phyloP scores from a whole-genome alignment of 2,113 vertebrate species.

The Mesitornis unicolor region DNA sequence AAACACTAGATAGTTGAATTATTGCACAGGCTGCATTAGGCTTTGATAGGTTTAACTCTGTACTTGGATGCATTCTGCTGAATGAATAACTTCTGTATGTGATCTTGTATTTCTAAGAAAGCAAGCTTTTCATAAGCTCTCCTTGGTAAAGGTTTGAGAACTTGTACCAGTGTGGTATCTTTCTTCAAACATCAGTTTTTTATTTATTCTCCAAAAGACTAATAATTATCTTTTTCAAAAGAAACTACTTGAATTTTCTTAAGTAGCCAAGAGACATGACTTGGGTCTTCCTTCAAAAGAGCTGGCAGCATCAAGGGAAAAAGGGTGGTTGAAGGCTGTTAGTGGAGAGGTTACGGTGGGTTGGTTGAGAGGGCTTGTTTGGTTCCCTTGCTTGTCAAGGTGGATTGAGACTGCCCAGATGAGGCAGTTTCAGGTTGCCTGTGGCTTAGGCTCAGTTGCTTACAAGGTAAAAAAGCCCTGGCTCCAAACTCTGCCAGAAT shows the following conservation, averaged over 20 bases:
- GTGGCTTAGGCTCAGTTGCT: neutral
- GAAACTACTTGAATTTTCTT: neutral
- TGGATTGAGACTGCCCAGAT: neutral
- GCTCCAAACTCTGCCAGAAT: neutral
- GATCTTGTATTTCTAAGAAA: neutral
- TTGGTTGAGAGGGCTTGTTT: neutral
- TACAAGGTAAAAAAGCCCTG: neutral
- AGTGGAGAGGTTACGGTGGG: rapidly evolving
- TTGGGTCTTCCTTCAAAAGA: neutral
- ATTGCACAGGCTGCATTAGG: neutral
- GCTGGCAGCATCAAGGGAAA: neutral
- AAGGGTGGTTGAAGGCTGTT: neutral
- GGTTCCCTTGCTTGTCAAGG: neutral
- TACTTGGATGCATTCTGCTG: neutral
- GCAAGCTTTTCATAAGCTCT: neutral
- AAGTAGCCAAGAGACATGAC: neutral
- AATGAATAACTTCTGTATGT: neutral
- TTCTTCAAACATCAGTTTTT: neutral
- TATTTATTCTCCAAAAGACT: neutral
- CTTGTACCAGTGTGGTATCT: neutral
- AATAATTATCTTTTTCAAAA: neutral
- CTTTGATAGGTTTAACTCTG: neutral
- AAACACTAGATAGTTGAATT: neutral
- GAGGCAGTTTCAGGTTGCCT: neutral
- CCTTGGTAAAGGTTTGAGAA: neutral